phyloP scores from a whole-genome alignment of 2,113 vertebrate species.

The Eurystomus gularis region DNA sequence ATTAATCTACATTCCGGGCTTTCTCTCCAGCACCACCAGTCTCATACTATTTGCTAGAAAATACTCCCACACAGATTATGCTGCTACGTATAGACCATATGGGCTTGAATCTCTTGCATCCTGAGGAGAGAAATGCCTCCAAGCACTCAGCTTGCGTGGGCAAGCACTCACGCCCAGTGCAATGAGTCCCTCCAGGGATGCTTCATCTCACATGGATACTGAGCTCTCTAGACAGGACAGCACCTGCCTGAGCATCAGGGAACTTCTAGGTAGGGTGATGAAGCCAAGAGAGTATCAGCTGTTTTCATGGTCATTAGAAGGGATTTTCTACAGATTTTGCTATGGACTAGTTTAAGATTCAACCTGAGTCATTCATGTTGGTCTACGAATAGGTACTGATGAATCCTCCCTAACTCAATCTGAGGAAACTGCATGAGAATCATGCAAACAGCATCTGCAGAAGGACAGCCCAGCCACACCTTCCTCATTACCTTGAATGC shows the following conservation, averaged over 20 bases:
- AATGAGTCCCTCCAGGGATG: neutral
- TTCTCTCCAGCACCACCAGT: neutral
- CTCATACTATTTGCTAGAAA: neutral
- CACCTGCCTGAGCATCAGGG: neutral
- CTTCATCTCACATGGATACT: neutral
- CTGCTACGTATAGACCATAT: neutral
- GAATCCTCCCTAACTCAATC: neutral
- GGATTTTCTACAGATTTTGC: neutral
- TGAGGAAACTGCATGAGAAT: neutral
- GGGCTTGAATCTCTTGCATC: neutral
- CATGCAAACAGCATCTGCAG: neutral
- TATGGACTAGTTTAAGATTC: neutral
- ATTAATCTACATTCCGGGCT: constrained; percentile 4
- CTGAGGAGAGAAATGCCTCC: neutral
- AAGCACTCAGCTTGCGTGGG: neutral
- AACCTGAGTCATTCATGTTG: neutral
- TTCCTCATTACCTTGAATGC: neutral
- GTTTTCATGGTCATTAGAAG: neutral
- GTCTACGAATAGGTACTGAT: neutral
- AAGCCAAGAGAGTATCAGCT: neutral
- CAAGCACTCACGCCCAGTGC: neutral
- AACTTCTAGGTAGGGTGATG: neutral
- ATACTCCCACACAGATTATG: neutral
- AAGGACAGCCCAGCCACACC: neutral
- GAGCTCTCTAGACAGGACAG: neutral